These are phyloP conservation scores for Leucozona laternaria DNA, from an alignment of 2,888 invertebrate genomes.

Conservation along the genomic window DNA sequence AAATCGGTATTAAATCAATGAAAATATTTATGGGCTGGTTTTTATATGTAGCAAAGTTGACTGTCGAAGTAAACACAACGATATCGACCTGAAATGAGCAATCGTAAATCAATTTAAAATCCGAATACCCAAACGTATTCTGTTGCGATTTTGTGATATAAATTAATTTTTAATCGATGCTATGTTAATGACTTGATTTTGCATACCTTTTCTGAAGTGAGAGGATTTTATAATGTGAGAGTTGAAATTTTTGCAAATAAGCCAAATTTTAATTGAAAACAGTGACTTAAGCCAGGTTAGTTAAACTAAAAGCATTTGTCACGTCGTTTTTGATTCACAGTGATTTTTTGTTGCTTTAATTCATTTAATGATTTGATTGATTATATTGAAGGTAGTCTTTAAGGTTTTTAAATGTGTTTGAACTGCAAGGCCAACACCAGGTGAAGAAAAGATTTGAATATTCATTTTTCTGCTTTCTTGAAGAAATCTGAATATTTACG, in stretches of 20 bases:
- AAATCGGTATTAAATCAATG: neutral
- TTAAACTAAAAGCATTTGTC: neutral
- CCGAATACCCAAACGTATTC: neutral
- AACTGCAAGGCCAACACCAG: neutral
- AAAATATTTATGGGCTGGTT: neutral
- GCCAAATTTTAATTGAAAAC: neutral
- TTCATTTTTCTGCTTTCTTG: too few species aligned
- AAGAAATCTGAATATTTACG: too few species aligned
- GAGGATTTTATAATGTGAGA: constrained; percentile 6
- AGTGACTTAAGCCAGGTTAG: neutral
- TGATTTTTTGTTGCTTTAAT: neutral
- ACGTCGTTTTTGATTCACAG: neutral
- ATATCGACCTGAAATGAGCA: neutral
- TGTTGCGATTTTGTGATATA: neutral
- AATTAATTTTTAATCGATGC: neutral
- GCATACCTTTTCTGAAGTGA: constrained; percentile 8
- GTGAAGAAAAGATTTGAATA: neutral
- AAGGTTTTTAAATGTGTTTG: neutral
- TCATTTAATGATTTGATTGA: neutral
- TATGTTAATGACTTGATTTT: constrained; percentile 11
- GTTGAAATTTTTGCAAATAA: neutral
- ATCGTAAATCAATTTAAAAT: constrained; percentile 26
- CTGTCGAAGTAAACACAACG: neutral
- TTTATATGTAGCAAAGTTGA: neutral
- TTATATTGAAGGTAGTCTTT: neutral